Base-by-base conservation (phyloP, 2,888 invertebrate genomes). In the Arenicola marina region DNA sequence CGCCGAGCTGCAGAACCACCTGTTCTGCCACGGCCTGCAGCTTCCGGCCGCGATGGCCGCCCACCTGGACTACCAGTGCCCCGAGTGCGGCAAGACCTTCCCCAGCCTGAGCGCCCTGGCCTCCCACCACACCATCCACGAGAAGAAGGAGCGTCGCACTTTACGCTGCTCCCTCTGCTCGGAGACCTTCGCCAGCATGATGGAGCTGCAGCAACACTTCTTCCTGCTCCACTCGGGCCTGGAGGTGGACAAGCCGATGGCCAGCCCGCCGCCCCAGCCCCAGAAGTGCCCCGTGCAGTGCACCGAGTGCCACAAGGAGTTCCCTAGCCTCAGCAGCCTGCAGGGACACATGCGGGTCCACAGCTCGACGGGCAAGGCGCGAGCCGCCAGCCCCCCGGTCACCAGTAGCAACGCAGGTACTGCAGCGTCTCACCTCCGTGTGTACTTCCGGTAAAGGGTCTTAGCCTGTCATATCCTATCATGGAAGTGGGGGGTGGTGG, bases 1-100 rank as follows among this genome's bases (percentile, higher is more conserved):
- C 34, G 91, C 93, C 0, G 95, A 96, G 80, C 84, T 95, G 2
- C 93, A 95, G 74, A 94, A 95, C 80, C 96, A 96, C 80, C 51
- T 32, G 33, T 32, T 15, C 51, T 4, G 18, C 32, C 51, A 56
- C 38, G 51, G 7, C 11, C 18, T 32, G 2, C 4, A 26, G 2
- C 2, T 18, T 7, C 3, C 21, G 4, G 59, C 11, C 2, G 4
- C 59, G 4, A 2, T n/a, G 7, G 4, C 28, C 21, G n/a, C 54
- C 4, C n/a, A 24, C 26, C 51, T 18, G 26, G 53, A 53, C 32
- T 28, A 32, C 15, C 32, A 53, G 31, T 83, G 82, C 68, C 71
- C 73, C 1, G 78, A 81, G 33, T 84, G 83, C 70, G 65, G 71
- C 53, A 75, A 77, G 59, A 69, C 65, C 28, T 83, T 83, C 68